Percentiles rank a stretch among this genome's conserved stretches.
Evolutionary conservation across 2,797 vertebrate genomes (phyloP).

Genomic region (Pseudopleuronectes americanus): DNA sequence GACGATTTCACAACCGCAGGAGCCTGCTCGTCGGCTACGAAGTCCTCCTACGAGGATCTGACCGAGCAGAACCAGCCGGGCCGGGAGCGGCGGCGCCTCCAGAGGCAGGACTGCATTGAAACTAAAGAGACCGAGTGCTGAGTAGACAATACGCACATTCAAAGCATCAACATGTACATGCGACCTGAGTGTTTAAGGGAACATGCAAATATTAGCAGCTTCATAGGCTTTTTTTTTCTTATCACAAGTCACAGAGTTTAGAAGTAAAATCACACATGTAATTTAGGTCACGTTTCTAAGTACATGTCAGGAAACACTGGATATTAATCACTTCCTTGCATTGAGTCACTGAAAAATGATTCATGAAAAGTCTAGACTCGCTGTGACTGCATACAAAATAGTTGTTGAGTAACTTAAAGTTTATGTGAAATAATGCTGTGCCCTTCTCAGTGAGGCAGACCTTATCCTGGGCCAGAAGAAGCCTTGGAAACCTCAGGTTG

Average conservation of each 20-base stretch:
- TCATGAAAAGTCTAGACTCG: slow-evolving; percentile 2
- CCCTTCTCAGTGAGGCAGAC: slow-evolving; percentile 23
- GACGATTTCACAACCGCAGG: slow-evolving; percentile 90
- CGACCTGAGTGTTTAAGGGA: slow-evolving; percentile 33
- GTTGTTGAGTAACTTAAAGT: slow-evolving; percentile 6
- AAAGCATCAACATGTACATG: slow-evolving; percentile 7
- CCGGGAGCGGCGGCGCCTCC: slow-evolving; percentile 89
- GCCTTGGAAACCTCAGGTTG: neutral
- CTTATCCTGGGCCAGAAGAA: neutral
- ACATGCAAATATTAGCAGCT: slow-evolving; percentile 20
- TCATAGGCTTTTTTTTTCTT: slow-evolving; percentile 6
- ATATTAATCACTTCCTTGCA: slow-evolving; percentile 17
- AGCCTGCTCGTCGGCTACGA: slow-evolving; percentile 86
- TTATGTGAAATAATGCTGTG: slow-evolving; percentile 22
- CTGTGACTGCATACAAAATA: slow-evolving; percentile 23
- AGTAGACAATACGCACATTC: slow-evolving; percentile 20
- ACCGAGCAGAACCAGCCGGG: slow-evolving; percentile 84
- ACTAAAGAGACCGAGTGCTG: slow-evolving; percentile 97
- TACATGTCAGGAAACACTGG: slow-evolving; percentile 1
- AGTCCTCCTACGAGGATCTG: slow-evolving; percentile 97
- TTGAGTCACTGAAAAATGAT: neutral
- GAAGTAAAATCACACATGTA: neutral
- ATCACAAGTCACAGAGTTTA: neutral
- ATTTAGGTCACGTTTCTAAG: slow-evolving; percentile 6
- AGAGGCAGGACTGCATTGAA: slow-evolving; percentile 91